A percentile compares a stretch with the other conserved stretches of the same genome.
Conservation (phyloP, 2,888 invertebrate genomes). For the Scaptomyza flava region DNA sequence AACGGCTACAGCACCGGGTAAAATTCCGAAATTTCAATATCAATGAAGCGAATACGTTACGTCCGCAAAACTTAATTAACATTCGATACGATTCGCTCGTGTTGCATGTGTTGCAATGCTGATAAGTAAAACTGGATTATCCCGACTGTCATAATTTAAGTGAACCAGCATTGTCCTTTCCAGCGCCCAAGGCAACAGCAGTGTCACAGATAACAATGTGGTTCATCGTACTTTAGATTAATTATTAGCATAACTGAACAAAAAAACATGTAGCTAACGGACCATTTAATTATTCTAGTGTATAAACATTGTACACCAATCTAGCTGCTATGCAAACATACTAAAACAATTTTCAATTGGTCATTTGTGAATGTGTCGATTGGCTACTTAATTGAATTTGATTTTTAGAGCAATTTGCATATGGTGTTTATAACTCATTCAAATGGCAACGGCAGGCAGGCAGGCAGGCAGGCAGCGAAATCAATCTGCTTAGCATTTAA, state of each 20-base stretch:
- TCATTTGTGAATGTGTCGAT: constrained; percentile 27
- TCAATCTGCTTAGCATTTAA: constrained; percentile 78
- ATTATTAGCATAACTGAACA: too few relatives aligned
- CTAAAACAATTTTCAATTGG: neutral
- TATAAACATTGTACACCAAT: neutral
- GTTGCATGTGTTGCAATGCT: neutral
- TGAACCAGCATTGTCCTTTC: neutral
- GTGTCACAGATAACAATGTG: neutral
- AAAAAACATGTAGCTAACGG: too few relatives aligned
- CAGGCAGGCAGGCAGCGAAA: constrained; percentile 45
- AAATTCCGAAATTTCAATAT: neutral
- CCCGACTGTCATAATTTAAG: constrained; percentile 3
- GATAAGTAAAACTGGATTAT: constrained; percentile 13
- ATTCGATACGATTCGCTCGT: constrained; percentile 1
- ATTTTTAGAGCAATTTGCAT: constrained; percentile 66
- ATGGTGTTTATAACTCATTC: constrained; percentile 68
- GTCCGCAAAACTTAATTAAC: constrained; percentile 33
- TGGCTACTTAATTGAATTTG: constrained; percentile 39
- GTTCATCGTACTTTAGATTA: too few relatives aligned
- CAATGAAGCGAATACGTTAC: constrained; percentile 2
- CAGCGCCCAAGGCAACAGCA: neutral
- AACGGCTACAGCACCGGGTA: neutral
- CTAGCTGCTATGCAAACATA: neutral
- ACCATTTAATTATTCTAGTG: neutral
- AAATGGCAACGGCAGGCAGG: constrained; percentile 33